These are phyloP conservation scores for Tragelaphus imberbis DNA, from an alignment of 2,113 vertebrate species.

Conservation along the genomic window DNA sequence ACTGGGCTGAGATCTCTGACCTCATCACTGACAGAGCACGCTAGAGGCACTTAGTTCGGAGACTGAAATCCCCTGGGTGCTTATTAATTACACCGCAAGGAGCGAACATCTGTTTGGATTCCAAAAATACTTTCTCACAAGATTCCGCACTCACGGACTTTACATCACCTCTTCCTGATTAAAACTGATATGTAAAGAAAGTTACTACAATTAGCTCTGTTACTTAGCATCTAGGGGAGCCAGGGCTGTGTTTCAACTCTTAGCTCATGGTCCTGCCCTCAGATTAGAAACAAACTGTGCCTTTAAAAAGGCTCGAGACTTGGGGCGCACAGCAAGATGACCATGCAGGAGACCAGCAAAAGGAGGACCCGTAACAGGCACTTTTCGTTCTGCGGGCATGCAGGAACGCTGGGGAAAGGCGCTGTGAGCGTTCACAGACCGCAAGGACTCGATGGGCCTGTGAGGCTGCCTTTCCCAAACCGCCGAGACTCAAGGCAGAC, in stretches of 20 bases:
- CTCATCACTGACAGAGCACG: neutral
- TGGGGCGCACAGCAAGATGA: neutral
- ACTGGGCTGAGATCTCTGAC: neutral
- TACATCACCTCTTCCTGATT: neutral
- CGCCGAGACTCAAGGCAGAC: neutral
- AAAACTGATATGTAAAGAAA: neutral
- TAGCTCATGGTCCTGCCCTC: neutral
- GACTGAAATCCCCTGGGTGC: neutral
- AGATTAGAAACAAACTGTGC: neutral
- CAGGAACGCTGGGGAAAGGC: neutral
- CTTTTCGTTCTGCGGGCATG: neutral
- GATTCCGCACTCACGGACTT: neutral
- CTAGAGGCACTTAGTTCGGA: neutral
- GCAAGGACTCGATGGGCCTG: neutral
- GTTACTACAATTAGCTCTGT: neutral
- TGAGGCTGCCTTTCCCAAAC: neutral
- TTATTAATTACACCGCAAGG: neutral
- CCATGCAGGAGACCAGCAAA: neutral
- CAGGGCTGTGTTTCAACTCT: neutral
- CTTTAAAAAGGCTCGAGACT: neutral
- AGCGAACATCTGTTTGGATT: neutral
- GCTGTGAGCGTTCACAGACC: fast-evolving
- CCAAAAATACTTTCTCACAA: neutral
- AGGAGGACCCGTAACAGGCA: no score
- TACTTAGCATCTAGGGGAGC: neutral